Base-by-base conservation (phyloP, 2,888 invertebrate genomes). In the Patella ulyssiponensis region DNA sequence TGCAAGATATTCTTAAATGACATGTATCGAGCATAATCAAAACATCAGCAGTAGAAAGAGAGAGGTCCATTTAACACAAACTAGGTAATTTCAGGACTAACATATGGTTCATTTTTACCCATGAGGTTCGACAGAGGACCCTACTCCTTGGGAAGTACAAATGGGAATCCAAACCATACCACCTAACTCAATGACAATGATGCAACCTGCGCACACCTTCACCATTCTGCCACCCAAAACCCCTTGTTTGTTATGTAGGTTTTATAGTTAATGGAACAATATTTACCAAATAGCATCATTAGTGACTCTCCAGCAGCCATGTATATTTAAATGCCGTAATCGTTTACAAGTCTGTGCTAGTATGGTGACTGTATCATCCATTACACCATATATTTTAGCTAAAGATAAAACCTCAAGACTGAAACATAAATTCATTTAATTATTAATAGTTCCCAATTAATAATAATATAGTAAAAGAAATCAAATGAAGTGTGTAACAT, bases 271-370 rank as follows among this genome's bases (percentile, higher is more conserved):
- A 69, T 9, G 17, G 5, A 58, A 17, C 44, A 27, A 71, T 27
- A 80, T 92, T 92, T 92, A 95, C 95, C 93, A 93, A 9, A 95
- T 92, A 79, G 95, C 95, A 86, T 93, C 93, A 88, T 95, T 94
- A 0, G 94, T 93, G 73, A 95, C 92, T 53, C 94, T 93, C 86
- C 92, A 92, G 87, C 95, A 95, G 1, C 94, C 94, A 71, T 93
- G 92, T 12, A 95, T 90, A 89, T 95, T 94, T 1, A 95, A 93
- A 80, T 94, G 92, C 71, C 91, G 92, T 80, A 95, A 89, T 76
- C 85, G 83, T 92, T 93, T 79, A 80, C 89, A 89, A 80, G 79
- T 79, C 54, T 94, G 92, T 51, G 95, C 94, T 0, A 95, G 93
- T 0, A 94, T 93, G 74, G 94, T 94, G 44, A 95, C 89, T 54